These are phyloP conservation scores for Pteria penguin DNA, from an alignment of 2,888 invertebrate genomes.

Conservation along the genomic window DNA sequence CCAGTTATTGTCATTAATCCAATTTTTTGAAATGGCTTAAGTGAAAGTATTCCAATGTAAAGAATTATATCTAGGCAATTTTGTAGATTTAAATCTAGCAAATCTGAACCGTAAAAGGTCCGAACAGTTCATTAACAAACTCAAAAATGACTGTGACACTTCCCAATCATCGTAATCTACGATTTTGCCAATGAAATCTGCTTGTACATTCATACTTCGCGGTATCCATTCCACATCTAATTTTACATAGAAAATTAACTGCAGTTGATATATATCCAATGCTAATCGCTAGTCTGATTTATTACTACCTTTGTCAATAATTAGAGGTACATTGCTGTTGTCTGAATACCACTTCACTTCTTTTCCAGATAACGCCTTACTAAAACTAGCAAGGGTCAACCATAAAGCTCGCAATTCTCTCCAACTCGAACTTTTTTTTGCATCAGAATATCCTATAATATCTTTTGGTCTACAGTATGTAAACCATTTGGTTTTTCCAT, in stretches of 20 bases:
- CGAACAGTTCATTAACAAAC: not conserved
- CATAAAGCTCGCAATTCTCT: not conserved
- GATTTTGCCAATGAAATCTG: not conserved
- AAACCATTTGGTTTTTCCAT: too few species aligned
- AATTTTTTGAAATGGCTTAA: not conserved
- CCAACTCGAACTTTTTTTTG: not conserved
- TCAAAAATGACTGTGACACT: not conserved
- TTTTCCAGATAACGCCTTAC: not conserved
- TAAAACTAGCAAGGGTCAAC: not conserved
- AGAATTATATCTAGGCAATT: not conserved
- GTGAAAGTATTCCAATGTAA: not conserved
- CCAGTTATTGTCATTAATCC: not conserved
- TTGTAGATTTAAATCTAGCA: not conserved
- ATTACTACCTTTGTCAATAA: not conserved
- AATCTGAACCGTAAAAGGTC: not conserved
- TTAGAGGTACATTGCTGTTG: not conserved
- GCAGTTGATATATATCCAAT: not conserved
- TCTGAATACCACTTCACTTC: not conserved
- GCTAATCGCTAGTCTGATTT: not conserved
- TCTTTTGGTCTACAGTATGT: too few species aligned
- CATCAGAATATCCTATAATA: too few species aligned
- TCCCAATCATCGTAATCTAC: not conserved
- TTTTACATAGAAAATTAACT: not conserved
- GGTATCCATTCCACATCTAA: not conserved
- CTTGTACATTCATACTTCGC: not conserved